Base-by-base conservation (phyloP, 2,113 vertebrate species). In the Labeo rohita region DNA sequence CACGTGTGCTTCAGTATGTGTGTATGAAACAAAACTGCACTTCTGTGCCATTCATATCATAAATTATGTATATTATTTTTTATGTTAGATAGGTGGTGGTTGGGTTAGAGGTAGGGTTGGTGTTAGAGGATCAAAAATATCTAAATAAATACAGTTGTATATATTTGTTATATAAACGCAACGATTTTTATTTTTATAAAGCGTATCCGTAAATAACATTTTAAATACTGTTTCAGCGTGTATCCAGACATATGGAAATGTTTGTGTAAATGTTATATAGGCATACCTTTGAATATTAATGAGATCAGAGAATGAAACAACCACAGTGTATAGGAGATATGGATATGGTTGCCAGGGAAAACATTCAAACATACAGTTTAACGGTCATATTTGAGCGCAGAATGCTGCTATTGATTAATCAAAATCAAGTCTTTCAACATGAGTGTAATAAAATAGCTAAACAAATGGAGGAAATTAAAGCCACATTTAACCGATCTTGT, bases 401-500 rank as follows among this genome's bases (percentile, higher is more conserved):
- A 75, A 49, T 15, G 0, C 72, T 50, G 45, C 45, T 49, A 23
- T 11, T 75, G 43, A 28, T 45, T n/a, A 49, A 49, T 23, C 39
- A 23, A 4, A 74, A 73, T 21, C 9, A 72, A 12, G 4, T 21
- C 18, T 43, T 72, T 72, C 16, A 11, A 8, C 5, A 1, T 12
- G 39, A 2, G 45, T 74, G 43, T 23, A 74, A 49, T 23, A 74
- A 49, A 15, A 39, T 61, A n/a, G n/a, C 34, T 80, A 9, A 49
- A 80, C 59, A 49, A 80, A 80, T 5, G 49, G 12, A 47, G 59
- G 43, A 18, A 65, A 63, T 80, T n/a, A 43, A 79, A 79, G 54
- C 61, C 79, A 65, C 23, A 43, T 66, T 59, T 66, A 81, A 47
- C 47, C 39, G 49, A 12, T 13, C 43, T 12, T 54, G 8, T 68